These are phyloP conservation scores for Sebastes alutus DNA, from an alignment of 2,797 vertebrate species.

Conservation along the genomic window DNA sequence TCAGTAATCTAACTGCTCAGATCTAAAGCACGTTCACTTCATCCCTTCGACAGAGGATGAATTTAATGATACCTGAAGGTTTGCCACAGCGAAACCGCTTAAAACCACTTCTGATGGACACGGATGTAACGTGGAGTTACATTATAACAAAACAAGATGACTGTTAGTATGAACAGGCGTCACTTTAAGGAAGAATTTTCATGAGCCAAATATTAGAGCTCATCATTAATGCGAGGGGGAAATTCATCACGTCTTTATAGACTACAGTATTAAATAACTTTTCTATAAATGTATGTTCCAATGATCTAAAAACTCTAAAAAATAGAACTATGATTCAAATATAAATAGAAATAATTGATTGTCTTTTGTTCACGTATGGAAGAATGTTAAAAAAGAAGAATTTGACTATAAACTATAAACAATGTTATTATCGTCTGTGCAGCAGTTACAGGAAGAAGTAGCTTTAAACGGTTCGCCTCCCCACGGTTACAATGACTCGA, in stretches of 20 bases:
- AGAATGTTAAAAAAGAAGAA: slow-evolving; percentile 45
- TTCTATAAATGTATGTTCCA: slow-evolving; percentile 64
- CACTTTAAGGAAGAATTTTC: background rate
- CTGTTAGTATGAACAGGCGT: slow-evolving; percentile 7
- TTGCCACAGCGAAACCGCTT: slow-evolving; percentile 79
- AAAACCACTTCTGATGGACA: slow-evolving; percentile 80
- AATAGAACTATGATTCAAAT: slow-evolving; percentile 78
- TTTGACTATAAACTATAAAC: slow-evolving; percentile 56
- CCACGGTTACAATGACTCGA: slow-evolving; percentile 53
- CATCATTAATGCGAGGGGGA: background rate
- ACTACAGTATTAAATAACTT: slow-evolving; percentile 71
- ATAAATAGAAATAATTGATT: slow-evolving; percentile 84
- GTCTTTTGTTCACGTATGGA: slow-evolving; percentile 79
- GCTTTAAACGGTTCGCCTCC: slow-evolving; percentile 82
- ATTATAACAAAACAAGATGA: slow-evolving; percentile 3
- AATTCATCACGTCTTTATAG: slow-evolving; percentile 47
- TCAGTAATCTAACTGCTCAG: slow-evolving; percentile 52
- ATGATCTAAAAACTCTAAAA: slow-evolving; percentile 68
- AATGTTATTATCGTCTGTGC: slow-evolving; percentile 51
- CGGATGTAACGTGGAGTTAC: slow-evolving; percentile 1
- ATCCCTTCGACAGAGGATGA: slow-evolving; percentile 39
- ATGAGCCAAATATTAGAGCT: slow-evolving; percentile 27
- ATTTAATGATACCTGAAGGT: slow-evolving; percentile 59
- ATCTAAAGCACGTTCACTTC: slow-evolving; percentile 47
- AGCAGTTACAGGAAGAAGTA: slow-evolving; percentile 80